phyloP scores from a whole-genome alignment of 2,113 vertebrate species.

The Melanerpes aurifrons region DNA sequence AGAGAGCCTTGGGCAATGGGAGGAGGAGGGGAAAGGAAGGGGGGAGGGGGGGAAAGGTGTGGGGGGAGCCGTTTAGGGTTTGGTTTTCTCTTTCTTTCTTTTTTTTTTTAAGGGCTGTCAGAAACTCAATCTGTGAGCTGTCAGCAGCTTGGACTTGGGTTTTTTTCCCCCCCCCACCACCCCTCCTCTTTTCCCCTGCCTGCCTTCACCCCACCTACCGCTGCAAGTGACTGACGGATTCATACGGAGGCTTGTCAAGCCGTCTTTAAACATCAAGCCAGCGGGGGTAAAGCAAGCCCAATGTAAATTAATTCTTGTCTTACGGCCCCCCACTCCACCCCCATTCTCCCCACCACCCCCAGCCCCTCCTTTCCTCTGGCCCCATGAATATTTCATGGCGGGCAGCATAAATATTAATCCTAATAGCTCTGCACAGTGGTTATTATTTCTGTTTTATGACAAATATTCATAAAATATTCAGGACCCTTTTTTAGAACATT shows the following conservation, averaged over 20 bases:
- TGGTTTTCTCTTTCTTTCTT: no score
- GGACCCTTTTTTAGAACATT: slow-evolving; percentile 87
- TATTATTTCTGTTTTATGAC: slow-evolving; percentile 97
- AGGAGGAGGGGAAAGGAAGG: slow-evolving; percentile 74
- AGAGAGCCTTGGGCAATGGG: slow-evolving; percentile 84
- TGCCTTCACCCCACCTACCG: slow-evolving; percentile 61
- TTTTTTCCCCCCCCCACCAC: neutral
- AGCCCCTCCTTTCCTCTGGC: slow-evolving; percentile 78
- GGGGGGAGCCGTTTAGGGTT: slow-evolving; percentile 78
- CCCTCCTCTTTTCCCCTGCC: slow-evolving; percentile 43
- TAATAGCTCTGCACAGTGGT: slow-evolving; percentile 97
- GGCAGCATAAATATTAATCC: slow-evolving; percentile 99
- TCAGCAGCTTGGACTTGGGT: slow-evolving; percentile 69
- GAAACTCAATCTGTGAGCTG: no score
- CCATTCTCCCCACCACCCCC: slow-evolving; percentile 25
- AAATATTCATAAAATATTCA: slow-evolving; percentile 99
- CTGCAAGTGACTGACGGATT: slow-evolving; percentile 83
- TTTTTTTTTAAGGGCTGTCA: slow-evolving; percentile 84
- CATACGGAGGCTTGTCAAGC: slow-evolving; percentile 82
- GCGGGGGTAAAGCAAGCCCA: slow-evolving; percentile 85
- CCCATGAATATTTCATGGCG: slow-evolving; percentile 99
- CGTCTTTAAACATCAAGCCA: slow-evolving; percentile 88
- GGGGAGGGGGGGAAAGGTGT: neutral
- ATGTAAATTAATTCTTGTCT: slow-evolving; percentile 88
- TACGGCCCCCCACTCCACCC: slow-evolving; percentile 74